phyloP scores from a whole-genome alignment of 2,113 vertebrate genomes.

The Sigmodon hispidus region DNA sequence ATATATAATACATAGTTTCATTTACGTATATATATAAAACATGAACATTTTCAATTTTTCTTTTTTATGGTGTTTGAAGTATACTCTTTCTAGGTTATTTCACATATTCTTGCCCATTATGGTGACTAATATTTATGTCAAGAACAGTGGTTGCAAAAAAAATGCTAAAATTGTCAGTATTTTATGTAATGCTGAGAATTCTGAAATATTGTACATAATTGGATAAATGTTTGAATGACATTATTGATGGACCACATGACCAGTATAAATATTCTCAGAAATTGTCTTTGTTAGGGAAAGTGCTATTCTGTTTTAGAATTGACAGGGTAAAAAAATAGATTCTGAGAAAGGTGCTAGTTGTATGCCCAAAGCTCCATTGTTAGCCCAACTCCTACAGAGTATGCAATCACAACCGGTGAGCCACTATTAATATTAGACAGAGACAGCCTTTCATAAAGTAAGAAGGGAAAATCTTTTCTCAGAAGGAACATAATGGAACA shows the following conservation, averaged over 20 bases:
- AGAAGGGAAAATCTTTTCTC: slow-evolving; percentile 45
- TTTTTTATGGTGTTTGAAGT: slow-evolving; percentile 1
- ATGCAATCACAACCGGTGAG: background rate
- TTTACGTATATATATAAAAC: background rate
- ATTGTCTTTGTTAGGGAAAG: slow-evolving; percentile 18
- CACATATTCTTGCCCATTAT: slow-evolving; percentile 21
- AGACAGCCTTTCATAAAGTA: slow-evolving; percentile 46
- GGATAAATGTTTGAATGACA: background rate
- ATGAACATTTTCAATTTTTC: background rate
- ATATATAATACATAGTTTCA: background rate
- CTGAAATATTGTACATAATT: background rate
- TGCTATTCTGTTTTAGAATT: background rate
- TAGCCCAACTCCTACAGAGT: background rate
- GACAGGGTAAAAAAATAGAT: background rate
- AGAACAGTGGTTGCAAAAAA: background rate
- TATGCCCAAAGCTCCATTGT: background rate
- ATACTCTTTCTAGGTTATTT: background rate
- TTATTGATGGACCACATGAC: background rate
- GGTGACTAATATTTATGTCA: slow-evolving; percentile 22
- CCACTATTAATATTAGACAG: slow-evolving; percentile 36
- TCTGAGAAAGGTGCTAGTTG: background rate
- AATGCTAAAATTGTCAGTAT: background rate
- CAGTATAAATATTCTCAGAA: background rate
- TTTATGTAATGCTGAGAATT: slow-evolving; percentile 9
- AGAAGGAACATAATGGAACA: slow-evolving; percentile 58